These are phyloP conservation scores for Cotesia vestalis DNA, from an alignment of 1,140 invertebrate genomes.

Conservation along the genomic window DNA sequence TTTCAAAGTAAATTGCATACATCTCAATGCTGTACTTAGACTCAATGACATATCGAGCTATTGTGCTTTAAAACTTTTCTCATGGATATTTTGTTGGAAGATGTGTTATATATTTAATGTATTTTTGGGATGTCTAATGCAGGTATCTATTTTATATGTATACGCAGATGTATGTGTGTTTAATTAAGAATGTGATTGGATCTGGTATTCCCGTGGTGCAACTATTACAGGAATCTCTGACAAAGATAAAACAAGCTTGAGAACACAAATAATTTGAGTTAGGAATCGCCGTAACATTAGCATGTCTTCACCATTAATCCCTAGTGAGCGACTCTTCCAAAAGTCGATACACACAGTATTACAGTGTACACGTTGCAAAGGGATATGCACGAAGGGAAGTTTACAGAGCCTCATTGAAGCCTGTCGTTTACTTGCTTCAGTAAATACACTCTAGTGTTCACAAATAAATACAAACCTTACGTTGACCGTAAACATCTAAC, in stretches of 20 bases:
- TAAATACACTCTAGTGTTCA: constrained; percentile 2
- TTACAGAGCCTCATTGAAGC: constrained; percentile 10
- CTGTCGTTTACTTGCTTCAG: constrained; percentile 14
- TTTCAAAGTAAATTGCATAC: too few species aligned
- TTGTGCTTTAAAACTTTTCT: too few species aligned
- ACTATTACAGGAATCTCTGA: not conserved
- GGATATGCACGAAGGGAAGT: not conserved
- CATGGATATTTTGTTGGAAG: too few species aligned
- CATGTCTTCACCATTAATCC: not conserved
- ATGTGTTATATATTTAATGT: too few species aligned
- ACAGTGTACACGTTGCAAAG: not conserved
- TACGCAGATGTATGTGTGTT: too few species aligned
- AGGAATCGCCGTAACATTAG: not conserved
- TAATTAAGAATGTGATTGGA: too few species aligned
- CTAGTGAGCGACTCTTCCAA: not conserved
- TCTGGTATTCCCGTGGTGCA: too few species aligned
- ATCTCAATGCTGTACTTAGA: too few species aligned
- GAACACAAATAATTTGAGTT: not conserved
- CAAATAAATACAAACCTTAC: constrained; percentile 4
- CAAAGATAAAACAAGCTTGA: constrained; percentile 14
- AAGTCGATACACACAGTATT: constrained; percentile 9
- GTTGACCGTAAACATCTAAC: constrained; percentile 14
- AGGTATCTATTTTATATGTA: too few species aligned
- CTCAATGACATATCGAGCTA: too few species aligned
- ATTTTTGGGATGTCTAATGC: too few species aligned